These are phyloP conservation scores for Crepidodera aurea DNA, from an alignment of 2,888 invertebrate species.

Conservation along the genomic window DNA sequence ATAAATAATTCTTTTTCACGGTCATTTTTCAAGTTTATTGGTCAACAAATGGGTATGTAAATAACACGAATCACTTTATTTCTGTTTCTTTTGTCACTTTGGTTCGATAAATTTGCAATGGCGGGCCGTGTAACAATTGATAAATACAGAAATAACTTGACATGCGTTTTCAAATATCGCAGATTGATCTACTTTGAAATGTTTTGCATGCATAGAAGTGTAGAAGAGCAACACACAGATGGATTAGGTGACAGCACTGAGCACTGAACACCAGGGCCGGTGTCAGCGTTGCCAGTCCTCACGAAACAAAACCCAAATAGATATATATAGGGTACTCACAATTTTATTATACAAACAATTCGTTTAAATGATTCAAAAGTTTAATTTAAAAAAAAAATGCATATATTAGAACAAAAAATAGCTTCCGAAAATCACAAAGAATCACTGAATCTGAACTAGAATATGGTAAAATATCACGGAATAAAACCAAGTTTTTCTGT, in stretches of 20 bases:
- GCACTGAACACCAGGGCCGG: slow-evolving; percentile 53
- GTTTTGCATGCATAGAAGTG: slow-evolving; percentile 61
- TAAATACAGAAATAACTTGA: slow-evolving; percentile 50
- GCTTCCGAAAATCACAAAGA: too few relatives aligned
- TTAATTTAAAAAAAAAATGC: too few relatives aligned
- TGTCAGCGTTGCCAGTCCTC: slow-evolving; percentile 37
- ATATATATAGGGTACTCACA: too few relatives aligned
- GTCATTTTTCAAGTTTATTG: slow-evolving; percentile 60
- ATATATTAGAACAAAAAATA: too few relatives aligned
- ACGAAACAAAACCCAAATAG: too few relatives aligned
- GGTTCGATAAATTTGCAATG: slow-evolving; percentile 30
- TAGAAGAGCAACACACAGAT: slow-evolving; percentile 55
- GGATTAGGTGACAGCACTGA: slow-evolving; percentile 60
- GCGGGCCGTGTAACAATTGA: slow-evolving; percentile 35
- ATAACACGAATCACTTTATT: slow-evolving; percentile 48
- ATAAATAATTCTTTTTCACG: slow-evolving; percentile 63
- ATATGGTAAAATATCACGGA: too few relatives aligned
- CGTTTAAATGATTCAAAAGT: too few relatives aligned
- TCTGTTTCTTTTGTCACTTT: slow-evolving; percentile 38
- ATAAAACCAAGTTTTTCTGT: too few relatives aligned
- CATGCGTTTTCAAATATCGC: slow-evolving; percentile 59
- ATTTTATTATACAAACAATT: too few relatives aligned
- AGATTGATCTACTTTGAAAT: slow-evolving; percentile 62
- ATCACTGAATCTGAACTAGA: too few relatives aligned
- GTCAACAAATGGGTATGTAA: slow-evolving; percentile 57